These are phyloP conservation scores for Lepidochrysops patricia DNA, from an alignment of 2,888 invertebrate genomes.

Conservation along the genomic window DNA sequence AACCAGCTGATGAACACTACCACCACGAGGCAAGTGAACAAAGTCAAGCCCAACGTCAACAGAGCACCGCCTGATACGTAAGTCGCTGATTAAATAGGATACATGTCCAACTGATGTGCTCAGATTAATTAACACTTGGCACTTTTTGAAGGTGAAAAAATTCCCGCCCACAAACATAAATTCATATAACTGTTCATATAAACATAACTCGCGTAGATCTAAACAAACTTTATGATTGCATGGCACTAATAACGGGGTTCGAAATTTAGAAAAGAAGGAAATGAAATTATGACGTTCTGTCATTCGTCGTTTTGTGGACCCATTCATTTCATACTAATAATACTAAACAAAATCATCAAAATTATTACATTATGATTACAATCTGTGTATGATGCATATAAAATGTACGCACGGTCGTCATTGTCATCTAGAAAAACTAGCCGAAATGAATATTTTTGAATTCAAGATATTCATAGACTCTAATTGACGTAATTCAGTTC, in stretches of 20 bases:
- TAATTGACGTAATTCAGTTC: too few species aligned
- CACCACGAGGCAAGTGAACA: conserved; percentile 88
- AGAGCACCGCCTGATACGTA: conserved; percentile 83
- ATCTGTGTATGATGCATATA: not conserved
- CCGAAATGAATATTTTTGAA: too few species aligned
- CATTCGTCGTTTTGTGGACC: not conserved
- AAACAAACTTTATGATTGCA: not conserved
- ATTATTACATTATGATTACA: not conserved
- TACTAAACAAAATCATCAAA: not conserved
- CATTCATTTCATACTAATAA: not conserved
- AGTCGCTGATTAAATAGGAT: conserved; percentile 35
- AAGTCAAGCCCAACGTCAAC: conserved; percentile 91
- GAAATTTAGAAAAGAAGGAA: not conserved
- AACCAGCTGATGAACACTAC: conserved; percentile 82
- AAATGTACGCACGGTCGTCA: not conserved
- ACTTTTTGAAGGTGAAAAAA: not conserved
- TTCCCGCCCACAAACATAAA: not conserved
- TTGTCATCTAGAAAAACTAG: not conserved
- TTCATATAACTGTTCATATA: not conserved
- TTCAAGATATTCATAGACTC: too few species aligned
- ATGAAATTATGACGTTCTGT: not conserved
- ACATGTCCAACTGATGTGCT: not conserved
- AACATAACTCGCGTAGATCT: not conserved
- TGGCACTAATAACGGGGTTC: not conserved
- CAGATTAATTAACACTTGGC: not conserved